Base-by-base conservation (phyloP, 2,113 vertebrate species). In the Dascyllus trimaculatus region DNA sequence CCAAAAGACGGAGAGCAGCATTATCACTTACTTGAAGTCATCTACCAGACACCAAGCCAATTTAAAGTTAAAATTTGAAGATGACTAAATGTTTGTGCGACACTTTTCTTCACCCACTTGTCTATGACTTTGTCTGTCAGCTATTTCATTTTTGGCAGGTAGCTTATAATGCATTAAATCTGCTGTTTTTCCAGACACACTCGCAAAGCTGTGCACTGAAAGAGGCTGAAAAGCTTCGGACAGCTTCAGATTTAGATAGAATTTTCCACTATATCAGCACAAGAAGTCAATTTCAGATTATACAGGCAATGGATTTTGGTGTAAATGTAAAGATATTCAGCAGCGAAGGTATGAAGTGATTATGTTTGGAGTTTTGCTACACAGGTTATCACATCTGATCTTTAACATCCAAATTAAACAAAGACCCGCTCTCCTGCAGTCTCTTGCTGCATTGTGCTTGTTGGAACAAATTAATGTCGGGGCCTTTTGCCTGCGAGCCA, bases 341-440 rank as follows among this genome's bases (percentile, higher is more conserved):
- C 8, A 40, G 14, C 15, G 40, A 43, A 43, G 4, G 40, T 43
- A 2, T 43, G 2, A 43, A 43, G 40, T 35, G 7, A 8, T 35
- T 1, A 40, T 40, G 8, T 13, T 40, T 40, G 2, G 8, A 14
- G 11, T 43, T 43, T 43, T 43, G 40, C 9, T 35, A 35, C 32
- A 35, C 32, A 10, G 32, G 40, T 14, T 43, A 9, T 25, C n/a
- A 29, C 5, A 24, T 24, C 18, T 40, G 2, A n/a, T 26, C 13
- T 45, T 72, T 57, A 49, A 54, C 2, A 11, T 75, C 60, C 62
- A 73, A 53, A 78, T 67, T 4, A 78, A 81, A 78, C 9, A n/a
- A 77, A 71, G 43, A 26, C 21, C 19, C 13, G 11, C 59, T 25
- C 62, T 72, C 52, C 63, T 29, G 48, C 29, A 35, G 21, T 72